Evolutionary conservation across 2,888 invertebrate species (phyloP).

Genomic region (Drosophila kuntzei): DNA sequence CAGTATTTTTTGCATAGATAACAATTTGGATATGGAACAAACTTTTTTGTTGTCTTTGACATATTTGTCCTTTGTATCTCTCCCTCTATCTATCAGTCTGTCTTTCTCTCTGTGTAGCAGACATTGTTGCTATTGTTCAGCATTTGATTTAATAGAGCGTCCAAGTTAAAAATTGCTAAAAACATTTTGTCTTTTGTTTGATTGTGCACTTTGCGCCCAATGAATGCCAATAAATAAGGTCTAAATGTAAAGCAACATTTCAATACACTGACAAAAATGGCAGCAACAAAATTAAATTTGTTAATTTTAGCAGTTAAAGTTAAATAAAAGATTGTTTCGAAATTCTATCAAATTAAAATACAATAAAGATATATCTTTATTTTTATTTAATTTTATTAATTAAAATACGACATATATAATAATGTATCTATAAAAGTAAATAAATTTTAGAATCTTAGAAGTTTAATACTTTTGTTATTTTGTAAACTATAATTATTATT

Average conservation of each 20-base stretch:
- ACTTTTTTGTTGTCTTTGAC: conserved; percentile 13
- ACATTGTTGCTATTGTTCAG: conserved; percentile 33
- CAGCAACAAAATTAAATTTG: not conserved
- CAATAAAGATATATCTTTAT: too few relatives aligned
- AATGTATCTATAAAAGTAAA: too few relatives aligned
- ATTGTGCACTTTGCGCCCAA: conserved; percentile 1
- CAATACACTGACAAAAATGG: conserved; percentile 6
- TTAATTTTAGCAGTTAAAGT: too few relatives aligned
- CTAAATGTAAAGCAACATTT: conserved; percentile 11
- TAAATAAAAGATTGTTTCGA: too few relatives aligned
- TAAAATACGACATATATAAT: too few relatives aligned
- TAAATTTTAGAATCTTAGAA: too few relatives aligned
- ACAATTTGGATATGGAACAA: conserved; percentile 24
- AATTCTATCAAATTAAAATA: too few relatives aligned
- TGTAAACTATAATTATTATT: too few relatives aligned
- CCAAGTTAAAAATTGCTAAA: conserved; percentile 14
- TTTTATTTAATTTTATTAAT: too few relatives aligned
- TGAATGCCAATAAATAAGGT: conserved; percentile 4
- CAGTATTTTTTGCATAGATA: conserved; percentile 49
- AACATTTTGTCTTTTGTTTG: conserved; percentile 21
- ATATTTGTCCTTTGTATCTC: conserved; percentile 19
- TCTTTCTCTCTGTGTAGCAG: not conserved
- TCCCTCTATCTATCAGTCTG: not conserved
- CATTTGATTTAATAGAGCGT: conserved; percentile 64
- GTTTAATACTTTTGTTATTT: too few relatives aligned